phyloP scores from a whole-genome alignment of 2,113 vertebrate genomes.

The Onychostoma macrolepis region DNA sequence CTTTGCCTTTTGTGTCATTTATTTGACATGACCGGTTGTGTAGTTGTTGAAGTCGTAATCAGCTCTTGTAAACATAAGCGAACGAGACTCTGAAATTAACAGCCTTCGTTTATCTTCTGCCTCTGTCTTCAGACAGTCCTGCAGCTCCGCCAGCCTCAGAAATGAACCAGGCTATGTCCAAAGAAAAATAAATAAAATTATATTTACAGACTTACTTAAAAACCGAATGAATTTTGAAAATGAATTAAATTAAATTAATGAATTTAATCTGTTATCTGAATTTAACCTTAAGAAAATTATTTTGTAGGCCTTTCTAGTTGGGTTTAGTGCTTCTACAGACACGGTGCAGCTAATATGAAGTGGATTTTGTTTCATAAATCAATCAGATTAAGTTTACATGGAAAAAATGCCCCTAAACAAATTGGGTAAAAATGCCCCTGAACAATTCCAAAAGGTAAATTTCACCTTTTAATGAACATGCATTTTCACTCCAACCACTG shows the following conservation, averaged over 20 bases:
- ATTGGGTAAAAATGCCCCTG: too few relatives aligned
- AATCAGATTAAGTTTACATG: not conserved
- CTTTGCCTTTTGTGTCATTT: slow-evolving; percentile 12
- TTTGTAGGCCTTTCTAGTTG: not conserved
- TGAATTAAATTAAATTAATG: not conserved
- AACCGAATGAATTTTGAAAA: too few relatives aligned
- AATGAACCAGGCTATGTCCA: not conserved
- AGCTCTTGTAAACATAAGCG: slow-evolving; percentile 40
- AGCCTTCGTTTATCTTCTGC: slow-evolving; percentile 6
- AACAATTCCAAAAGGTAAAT: not conserved
- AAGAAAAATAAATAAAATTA: not conserved
- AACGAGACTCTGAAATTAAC: slow-evolving; percentile 7
- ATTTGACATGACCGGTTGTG: slow-evolving; percentile 29
- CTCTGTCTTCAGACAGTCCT: not conserved
- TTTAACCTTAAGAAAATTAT: not conserved
- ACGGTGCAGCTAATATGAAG: not conserved
- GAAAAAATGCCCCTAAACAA: not conserved
- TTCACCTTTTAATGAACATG: not conserved
- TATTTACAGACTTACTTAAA: not conserved
- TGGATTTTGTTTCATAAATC: not conserved
- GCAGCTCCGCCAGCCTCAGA: not conserved
- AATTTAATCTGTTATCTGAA: not conserved
- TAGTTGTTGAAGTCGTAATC: slow-evolving; percentile 45
- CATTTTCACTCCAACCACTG: not conserved
- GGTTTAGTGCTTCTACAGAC: not conserved